These are phyloP conservation scores for Zoanthus solanderi DNA, from an alignment of 92 coral and sea anemone genomes.

Conservation along the genomic window DNA sequence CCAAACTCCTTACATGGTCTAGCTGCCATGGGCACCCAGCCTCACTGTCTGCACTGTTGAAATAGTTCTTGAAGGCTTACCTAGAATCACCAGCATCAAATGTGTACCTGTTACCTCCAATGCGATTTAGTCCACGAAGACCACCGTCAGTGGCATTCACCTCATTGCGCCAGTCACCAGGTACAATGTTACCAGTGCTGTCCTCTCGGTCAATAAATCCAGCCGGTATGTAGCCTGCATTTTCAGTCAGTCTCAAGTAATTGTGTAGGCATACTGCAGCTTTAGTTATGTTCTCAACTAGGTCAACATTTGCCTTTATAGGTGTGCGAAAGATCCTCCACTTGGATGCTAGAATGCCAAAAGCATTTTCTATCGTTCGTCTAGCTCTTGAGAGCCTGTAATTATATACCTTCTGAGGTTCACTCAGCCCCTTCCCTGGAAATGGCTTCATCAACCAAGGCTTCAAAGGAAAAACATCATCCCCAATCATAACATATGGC, in stretches of 20 bases:
- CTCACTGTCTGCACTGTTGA: constrained; percentile 21
- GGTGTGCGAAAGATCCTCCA: constrained; percentile 38
- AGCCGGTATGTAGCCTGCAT: neutral
- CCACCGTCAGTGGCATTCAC: constrained; percentile 7
- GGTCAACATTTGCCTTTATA: neutral
- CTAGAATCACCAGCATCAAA: constrained; percentile 26
- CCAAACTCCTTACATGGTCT: constrained; percentile 17
- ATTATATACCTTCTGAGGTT: constrained; percentile 2
- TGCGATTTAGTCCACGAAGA: neutral
- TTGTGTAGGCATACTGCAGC: too few relatives aligned
- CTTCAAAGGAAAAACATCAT: constrained; percentile 47
- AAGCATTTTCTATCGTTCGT: constrained; percentile 15
- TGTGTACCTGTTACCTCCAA: constrained; percentile 29
- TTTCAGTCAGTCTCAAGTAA: too few relatives aligned
- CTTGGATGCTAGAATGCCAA: neutral
- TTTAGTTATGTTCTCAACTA: too few relatives aligned
- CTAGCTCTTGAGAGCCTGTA: constrained; percentile 39
- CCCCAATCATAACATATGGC: constrained; percentile 43
- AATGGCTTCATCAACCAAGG: constrained; percentile 45
- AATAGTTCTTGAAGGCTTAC: constrained; percentile 11
- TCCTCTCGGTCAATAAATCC: constrained; percentile 32
- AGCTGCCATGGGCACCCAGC: constrained; percentile 22
- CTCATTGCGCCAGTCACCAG: constrained; percentile 29
- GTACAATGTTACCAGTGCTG: constrained; percentile 24
- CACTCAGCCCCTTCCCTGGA: constrained; percentile 45